phyloP scores from a whole-genome alignment of 1,140 invertebrate species.

The Aphidius ervi region DNA sequence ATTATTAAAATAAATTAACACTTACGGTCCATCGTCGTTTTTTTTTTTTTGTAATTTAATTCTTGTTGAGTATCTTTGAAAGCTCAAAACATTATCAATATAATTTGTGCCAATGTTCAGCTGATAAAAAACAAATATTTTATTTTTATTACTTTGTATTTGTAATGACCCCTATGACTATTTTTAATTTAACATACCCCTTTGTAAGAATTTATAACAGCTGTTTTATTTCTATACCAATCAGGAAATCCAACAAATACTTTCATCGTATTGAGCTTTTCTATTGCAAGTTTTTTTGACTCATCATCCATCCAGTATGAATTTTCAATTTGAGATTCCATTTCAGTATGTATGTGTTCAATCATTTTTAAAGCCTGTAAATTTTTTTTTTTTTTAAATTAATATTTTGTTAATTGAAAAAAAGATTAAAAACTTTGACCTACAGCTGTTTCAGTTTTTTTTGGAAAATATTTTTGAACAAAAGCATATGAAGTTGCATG shows the following conservation, averaged over 20 bases:
- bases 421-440: background rate
- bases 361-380: conserved; percentile 8
- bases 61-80: conserved; percentile 7
- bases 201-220: conserved; percentile 21
- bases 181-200: conserved; percentile 14
- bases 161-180: too few species aligned
- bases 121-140: conserved; percentile 15
- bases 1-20: background rate
- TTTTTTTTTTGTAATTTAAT: conserved; percentile 3
- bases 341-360: conserved; percentile 15
- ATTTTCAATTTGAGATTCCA: conserved; percentile 17
- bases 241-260: conserved; percentile 64
- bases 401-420: background rate
- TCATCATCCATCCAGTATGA: conserved; percentile 60
- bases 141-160: conserved; percentile 24
- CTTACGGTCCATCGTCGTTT: background rate
- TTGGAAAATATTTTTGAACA: conserved; percentile 10
- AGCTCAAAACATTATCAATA: conserved; percentile 30
- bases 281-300: conserved; percentile 55
- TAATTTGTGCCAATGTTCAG: conserved; percentile 24
- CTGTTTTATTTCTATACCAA: conserved; percentile 23
- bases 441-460: conserved; percentile 11
- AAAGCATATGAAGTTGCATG: conserved; percentile 12
- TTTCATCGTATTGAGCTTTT: conserved; percentile 59
- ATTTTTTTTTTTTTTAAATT: background rate